Evolutionary conservation across 1,140 invertebrate species (phyloP).

Genomic region (Lethrus apterus): DNA sequence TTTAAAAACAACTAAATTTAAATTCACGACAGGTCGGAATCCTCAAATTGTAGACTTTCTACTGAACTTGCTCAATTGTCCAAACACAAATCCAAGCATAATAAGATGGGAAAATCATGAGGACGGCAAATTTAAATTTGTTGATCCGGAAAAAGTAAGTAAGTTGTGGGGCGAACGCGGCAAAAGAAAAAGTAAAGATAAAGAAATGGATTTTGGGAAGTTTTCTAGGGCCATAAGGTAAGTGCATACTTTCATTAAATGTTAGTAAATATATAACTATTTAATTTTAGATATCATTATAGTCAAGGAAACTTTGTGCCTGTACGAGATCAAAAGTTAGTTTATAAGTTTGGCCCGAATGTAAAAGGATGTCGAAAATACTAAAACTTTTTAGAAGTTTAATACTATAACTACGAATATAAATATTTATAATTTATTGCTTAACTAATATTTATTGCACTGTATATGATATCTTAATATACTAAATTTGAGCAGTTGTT

Average conservation of each 20-base stretch:
- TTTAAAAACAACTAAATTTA: not conserved
- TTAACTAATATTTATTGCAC: not conserved
- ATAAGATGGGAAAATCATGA: conserved; percentile 85
- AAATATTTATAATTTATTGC: not conserved
- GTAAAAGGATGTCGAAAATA: conserved; percentile 41
- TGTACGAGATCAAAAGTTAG: conserved; percentile 71
- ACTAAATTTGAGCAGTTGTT: not conserved
- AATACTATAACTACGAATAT: not conserved
- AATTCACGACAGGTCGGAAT: conserved; percentile 1
- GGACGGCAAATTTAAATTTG: conserved; percentile 80
- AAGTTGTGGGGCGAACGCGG: conserved; percentile 73
- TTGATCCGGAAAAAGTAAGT: conserved; percentile 83
- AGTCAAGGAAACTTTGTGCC: conserved; percentile 72
- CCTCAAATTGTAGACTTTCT: conserved; percentile 7
- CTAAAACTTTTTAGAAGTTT: not conserved
- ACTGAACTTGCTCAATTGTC: conserved; percentile 62
- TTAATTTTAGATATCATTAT: conserved; percentile 68
- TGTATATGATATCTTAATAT: not conserved
- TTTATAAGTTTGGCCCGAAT: conserved; percentile 80
- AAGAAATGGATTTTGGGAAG: conserved; percentile 92
- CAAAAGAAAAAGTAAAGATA: conserved; percentile 55
- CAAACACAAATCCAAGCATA: conserved; percentile 67
- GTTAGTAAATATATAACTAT: not conserved
- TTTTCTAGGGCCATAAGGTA: conserved; percentile 87
- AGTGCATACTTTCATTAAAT: conserved; percentile 15